A percentile compares a stretch with the other conserved stretches of the same genome.
Conservation (phyloP, 2,797 vertebrate species). For the Hoplostethus mediterraneus region DNA sequence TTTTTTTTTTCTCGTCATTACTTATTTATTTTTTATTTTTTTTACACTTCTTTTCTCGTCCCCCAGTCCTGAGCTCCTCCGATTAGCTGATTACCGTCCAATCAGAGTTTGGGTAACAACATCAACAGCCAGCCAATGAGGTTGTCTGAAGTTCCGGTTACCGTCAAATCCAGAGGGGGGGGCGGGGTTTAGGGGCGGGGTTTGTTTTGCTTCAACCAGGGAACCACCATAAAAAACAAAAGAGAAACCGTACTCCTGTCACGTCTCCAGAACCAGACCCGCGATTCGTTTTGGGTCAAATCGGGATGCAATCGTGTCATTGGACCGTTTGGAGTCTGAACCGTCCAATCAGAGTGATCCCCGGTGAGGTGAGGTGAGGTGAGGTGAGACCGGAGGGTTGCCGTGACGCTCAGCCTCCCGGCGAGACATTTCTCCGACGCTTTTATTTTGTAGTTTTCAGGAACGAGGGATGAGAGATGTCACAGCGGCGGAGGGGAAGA, state of each 20-base stretch:
- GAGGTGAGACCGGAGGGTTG: neutral
- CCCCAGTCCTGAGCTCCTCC: constrained; percentile 49
- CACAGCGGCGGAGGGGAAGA: constrained; percentile 30
- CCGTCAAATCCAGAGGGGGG: constrained; percentile 11
- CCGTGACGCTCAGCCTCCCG: neutral
- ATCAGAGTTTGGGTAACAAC: constrained; percentile 34
- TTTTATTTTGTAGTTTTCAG: constrained; percentile 7
- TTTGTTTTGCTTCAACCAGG: neutral
- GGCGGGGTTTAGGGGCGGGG: too few species aligned
- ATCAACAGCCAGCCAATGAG: constrained; percentile 14
- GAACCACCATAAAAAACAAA: neutral
- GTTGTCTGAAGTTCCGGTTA: neutral
- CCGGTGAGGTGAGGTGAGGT: neutral
- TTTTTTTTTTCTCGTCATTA: neutral
- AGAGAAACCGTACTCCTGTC: neutral
- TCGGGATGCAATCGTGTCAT: neutral
- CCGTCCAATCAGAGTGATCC: constrained; percentile 19
- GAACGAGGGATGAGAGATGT: constrained; percentile 24
- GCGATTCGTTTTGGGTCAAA: neutral
- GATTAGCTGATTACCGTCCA: constrained; percentile 48
- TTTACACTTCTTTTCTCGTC: constrained; percentile 6
- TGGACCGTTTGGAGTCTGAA: constrained; percentile 13
- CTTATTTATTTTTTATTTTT: neutral
- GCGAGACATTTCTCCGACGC: neutral
- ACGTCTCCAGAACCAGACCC: neutral